Evolutionary conservation across 2,113 vertebrate species (phyloP), one percentile per base, ranked within the genome.

Genomic region (Colossoma macropomum): DNA sequence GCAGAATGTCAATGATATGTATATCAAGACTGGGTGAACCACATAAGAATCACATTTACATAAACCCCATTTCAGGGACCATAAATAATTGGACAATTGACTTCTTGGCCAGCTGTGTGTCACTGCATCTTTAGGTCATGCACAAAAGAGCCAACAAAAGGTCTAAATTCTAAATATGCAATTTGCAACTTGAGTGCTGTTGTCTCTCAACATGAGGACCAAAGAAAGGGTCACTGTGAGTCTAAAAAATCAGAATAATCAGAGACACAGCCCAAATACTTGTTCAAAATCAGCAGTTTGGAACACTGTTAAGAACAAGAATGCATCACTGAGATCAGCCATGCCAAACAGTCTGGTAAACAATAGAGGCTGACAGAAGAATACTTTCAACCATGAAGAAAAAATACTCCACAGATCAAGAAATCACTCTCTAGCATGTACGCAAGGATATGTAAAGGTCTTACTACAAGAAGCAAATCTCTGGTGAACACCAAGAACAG

Each of bases 131-230:
- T 23, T 56, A 56, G 54, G 13, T 23, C 21, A 56, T 56, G 54
- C 54, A 56, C 54, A 71, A 32, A 38, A 59, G 50, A 60, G 38
- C 68, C n/a, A 48, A 73, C 38, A n/a, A n/a, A 62, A 73, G 9
- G 41, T 60, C 21, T 68, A 34, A 25, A 72, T 71, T 70, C 21
- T 38, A 13, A 21, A 59, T 27, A 28, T 56, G 10, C 8, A 10
- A 38, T 79, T 54, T 79, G 56, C 30, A 19, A 41, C 28, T 70
- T 32, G 48, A 25, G 25, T 77, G 60, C 63, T 54, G 28, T 68
- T 79, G 50, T 50, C 41, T 66, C 19, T 66, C 41, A 10, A 48
- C 21, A 23, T 28, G 52, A 50, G n/a, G n/a, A 74, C 25, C 48
- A 52, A 73, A 75, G 54, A 21, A 75, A 75, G 52, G 16, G 54